phyloP scores from a whole-genome alignment of 2,888 invertebrate genomes.

The Itoplectis maculator region DNA sequence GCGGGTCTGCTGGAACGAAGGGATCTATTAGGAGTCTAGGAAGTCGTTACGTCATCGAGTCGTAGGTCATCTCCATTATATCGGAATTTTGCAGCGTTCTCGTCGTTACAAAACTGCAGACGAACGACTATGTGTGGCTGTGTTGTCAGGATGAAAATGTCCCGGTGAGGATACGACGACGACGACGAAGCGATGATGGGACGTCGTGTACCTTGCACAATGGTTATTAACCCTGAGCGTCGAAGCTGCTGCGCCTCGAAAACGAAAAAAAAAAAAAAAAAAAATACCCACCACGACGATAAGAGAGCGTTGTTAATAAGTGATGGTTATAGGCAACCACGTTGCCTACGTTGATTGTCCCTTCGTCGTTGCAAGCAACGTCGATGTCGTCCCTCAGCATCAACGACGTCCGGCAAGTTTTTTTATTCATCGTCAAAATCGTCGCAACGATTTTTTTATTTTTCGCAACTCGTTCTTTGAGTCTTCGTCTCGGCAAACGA shows the following conservation, averaged over 20 bases:
- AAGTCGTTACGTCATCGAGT: conserved; percentile 82
- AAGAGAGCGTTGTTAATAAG: conserved; percentile 71
- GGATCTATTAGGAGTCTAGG: conserved; percentile 78
- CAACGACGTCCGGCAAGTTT: conserved; percentile 45
- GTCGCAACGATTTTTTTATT: conserved; percentile 45
- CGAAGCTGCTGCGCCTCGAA: conserved; percentile 66
- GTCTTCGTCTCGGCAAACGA: neutral
- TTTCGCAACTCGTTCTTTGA: conserved; percentile 5
- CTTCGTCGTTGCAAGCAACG: conserved; percentile 37
- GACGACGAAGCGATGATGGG: conserved; percentile 55
- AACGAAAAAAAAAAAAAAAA: too few species aligned
- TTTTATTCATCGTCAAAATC: too few species aligned
- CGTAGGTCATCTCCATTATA: conserved; percentile 83
- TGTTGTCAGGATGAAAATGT: conserved; percentile 8
- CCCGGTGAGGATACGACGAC: conserved; percentile 35
- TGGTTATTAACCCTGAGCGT: conserved; percentile 80
- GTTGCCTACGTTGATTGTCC: conserved; percentile 67
- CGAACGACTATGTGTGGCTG: conserved; percentile 48
- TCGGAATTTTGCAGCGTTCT: conserved; percentile 79
- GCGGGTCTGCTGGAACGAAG: conserved; percentile 57
- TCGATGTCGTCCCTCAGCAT: conserved; percentile 43
- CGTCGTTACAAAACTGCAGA: conserved; percentile 48
- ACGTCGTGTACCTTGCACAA: conserved; percentile 70
- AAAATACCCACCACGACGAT: conserved; percentile 45
- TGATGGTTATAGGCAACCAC: conserved; percentile 65